Base-by-base conservation (phyloP, 2,113 vertebrate genomes). In the Alethe diademata region DNA sequence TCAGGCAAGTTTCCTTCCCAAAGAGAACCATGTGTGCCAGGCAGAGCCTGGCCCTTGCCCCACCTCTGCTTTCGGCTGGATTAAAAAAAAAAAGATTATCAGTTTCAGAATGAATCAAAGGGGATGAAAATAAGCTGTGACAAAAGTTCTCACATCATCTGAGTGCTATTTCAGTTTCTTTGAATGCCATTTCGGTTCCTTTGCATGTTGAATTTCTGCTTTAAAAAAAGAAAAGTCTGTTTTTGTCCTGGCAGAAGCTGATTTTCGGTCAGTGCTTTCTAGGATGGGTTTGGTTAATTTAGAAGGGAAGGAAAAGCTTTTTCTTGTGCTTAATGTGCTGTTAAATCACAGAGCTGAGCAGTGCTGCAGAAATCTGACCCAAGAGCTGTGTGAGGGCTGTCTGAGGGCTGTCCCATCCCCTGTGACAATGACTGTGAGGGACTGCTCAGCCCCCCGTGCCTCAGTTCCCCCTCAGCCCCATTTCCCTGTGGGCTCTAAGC, bases 71-170 rank as follows among this genome's bases (percentile, higher is more conserved):
- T 80, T 93, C 71, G 0, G 43, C 11, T 84, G 81, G 36, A 56
- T 90, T 85, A 20, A 2, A 73, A 80, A 73, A 64, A 82, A 67
- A 72, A 61, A 6, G 2, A 57, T 71, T 50, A 51, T 78, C 65
- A 3, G 88, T 97, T 97, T 97, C 96, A 86, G 71, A 88, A 95
- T 96, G 95, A 97, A 86, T 96, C 89, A 38, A 43, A 35, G 28
- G 14, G 42, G 88, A 43, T 76, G 92, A 93, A 96, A 96, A 96
- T 95, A 96, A 84, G 64, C 67, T 35, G 78, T 47, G n/a, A 78
- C 85, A 22, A 61, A 73, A 71, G 90, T 86, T 95, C 85, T 90
- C 88, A 64, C 24, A 51, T 92, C 35, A 70, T 88, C 74, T 19
- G 56, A 66, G 82, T 43, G 64, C 58, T 66, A 54, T 95, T 94